These are phyloP conservation scores for Euplagia quadripunctaria DNA, from an alignment of 2,888 invertebrate species.

Conservation along the genomic window DNA sequence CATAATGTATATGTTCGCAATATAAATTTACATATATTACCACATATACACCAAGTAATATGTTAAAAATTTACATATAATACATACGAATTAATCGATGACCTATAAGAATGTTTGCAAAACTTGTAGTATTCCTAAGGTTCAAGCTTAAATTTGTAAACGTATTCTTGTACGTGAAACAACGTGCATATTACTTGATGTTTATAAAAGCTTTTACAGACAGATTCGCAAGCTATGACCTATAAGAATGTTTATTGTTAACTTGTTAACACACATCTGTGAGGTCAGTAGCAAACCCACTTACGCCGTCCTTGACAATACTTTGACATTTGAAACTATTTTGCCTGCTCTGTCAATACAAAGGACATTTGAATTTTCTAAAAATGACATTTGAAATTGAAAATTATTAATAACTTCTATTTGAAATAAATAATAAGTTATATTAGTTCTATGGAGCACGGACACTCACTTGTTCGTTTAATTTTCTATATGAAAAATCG, in stretches of 20 bases:
- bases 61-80: too few relatives aligned
- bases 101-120: too few relatives aligned
- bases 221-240: not conserved
- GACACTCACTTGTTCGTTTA: too few relatives aligned
- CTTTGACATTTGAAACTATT: conserved; percentile 45
- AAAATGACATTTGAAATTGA: conserved; percentile 36
- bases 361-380: conserved; percentile 57
- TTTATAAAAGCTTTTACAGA: not conserved
- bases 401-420: conserved; percentile 16
- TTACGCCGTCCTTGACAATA: conserved; percentile 44
- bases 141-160: not conserved
- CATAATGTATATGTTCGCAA: too few relatives aligned
- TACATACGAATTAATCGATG: too few relatives aligned
- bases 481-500: too few relatives aligned
- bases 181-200: not conserved
- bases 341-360: conserved; percentile 60
- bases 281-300: conserved; percentile 34
- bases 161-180: not conserved
- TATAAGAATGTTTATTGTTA: too few relatives aligned
- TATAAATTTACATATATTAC: too few relatives aligned
- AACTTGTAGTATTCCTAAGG: not conserved
- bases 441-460: too few relatives aligned
- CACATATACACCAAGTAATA: too few relatives aligned
- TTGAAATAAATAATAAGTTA: not conserved
- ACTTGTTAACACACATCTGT: conserved; percentile 16